Conservation (phyloP, 2,113 vertebrate genomes). For the Campylorhamphus procurvoides region DNA sequence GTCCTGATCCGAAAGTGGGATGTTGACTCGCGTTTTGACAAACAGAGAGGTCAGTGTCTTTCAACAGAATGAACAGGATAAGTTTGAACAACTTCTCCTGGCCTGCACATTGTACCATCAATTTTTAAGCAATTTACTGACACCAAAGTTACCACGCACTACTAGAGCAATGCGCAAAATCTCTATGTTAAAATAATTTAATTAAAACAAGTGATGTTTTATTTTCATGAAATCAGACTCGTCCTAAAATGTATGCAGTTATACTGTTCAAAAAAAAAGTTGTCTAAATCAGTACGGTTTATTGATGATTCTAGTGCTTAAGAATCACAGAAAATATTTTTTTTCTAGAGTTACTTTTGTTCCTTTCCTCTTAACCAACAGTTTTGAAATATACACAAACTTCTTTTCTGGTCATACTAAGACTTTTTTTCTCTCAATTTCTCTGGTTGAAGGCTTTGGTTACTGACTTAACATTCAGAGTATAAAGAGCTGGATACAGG, state of each 20-base stretch:
- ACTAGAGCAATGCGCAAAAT: background rate
- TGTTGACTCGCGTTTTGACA: background rate
- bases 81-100: background rate
- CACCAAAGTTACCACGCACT: background rate
- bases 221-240: background rate
- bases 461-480: background rate
- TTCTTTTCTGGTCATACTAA: background rate
- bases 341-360: background rate
- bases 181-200: background rate
- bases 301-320: background rate
- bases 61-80: background rate
- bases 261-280: background rate
- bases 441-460: background rate
- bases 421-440: background rate
- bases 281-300: background rate
- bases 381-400: background rate
- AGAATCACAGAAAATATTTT: background rate
- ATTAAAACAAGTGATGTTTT: background rate
- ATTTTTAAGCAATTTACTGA: background rate
- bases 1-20: background rate
- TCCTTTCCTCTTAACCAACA: background rate
- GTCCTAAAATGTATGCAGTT: background rate
- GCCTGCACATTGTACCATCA: background rate
- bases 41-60: background rate
- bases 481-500: background rate